A percentile compares a stretch with the other conserved stretches of the same genome.
Conservation (phyloP, 1,140 invertebrate species). For the Steinernema khuongi region DNA sequence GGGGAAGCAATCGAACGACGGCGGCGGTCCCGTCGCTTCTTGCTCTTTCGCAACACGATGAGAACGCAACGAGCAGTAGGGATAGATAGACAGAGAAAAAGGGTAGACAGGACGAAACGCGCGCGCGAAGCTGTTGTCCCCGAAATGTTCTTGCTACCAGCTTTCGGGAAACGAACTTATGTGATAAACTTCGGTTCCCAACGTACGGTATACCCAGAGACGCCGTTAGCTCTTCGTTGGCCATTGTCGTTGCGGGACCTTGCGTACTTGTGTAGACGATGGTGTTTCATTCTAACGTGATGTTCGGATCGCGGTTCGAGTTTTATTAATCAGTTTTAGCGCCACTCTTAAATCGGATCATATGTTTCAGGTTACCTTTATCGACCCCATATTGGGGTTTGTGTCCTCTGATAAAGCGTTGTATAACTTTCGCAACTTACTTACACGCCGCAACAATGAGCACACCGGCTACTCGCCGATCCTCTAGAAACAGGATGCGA, state of each 20-base stretch:
- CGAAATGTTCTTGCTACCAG: neutral
- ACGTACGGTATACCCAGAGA: too few species aligned
- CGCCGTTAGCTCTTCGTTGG: too few species aligned
- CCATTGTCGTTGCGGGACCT: neutral
- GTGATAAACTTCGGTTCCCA: too few species aligned
- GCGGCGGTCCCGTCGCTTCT: conserved; percentile 7
- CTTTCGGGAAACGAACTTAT: too few species aligned
- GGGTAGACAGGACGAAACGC: conserved; percentile 2
- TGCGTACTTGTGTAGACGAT: neutral
- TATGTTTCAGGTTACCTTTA: neutral
- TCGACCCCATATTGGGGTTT: conserved; percentile 13
- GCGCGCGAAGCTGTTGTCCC: conserved; percentile 12
- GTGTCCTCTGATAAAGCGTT: too few species aligned
- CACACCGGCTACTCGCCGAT: neutral
- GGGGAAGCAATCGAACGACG: conserved; percentile 16
- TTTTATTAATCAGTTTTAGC: conserved; percentile 6
- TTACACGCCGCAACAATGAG: neutral
- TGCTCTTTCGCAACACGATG: conserved; percentile 7
- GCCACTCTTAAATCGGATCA: neutral
- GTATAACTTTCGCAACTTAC: neutral
- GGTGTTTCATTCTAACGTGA: neutral
- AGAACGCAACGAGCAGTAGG: neutral
- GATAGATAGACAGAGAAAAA: conserved; percentile 17
- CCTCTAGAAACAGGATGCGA: neutral
- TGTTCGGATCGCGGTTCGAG: conserved; percentile 6